Percentiles rank a stretch among this genome's conserved stretches.
These are phyloP conservation scores for Sebastes fasciatus DNA, from an alignment of 2,113 vertebrate species.

Conservation along the genomic window DNA sequence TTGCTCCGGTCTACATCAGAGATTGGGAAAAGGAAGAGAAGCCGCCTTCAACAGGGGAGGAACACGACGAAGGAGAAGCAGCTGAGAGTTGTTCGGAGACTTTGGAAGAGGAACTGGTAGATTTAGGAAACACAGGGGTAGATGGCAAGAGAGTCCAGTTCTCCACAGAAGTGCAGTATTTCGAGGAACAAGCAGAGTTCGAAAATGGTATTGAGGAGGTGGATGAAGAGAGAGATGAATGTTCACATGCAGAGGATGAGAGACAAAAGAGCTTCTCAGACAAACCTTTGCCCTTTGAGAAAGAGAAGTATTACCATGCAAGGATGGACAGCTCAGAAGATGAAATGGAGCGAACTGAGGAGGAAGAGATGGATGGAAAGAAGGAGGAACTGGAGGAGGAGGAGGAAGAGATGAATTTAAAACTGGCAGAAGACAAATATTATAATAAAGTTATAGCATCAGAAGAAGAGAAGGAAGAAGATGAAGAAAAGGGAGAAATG, in stretches of 20 bases:
- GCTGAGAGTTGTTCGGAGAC: neutral
- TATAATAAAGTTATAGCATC: neutral
- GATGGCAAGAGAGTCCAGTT: conserved; percentile 54
- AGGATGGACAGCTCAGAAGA: conserved; percentile 40
- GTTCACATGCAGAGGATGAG: conserved; percentile 1
- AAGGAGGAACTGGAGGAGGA: neutral
- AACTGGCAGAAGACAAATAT: neutral
- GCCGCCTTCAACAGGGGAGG: neutral
- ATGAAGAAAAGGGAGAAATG: neutral
- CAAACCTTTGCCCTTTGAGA: conserved; percentile 20
- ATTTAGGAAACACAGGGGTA: conserved; percentile 1
- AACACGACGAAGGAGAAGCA: neutral
- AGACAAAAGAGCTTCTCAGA: neutral
- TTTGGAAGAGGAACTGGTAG: conserved; percentile 2
- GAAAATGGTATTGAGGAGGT: conserved; percentile 16
- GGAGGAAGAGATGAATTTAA: conserved; percentile 5
- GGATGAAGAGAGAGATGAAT: conserved; percentile 25
- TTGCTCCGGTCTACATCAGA: conserved; percentile 14
- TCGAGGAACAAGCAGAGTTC: conserved; percentile 27
- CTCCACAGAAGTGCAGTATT: conserved; percentile 43
- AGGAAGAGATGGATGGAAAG: neutral
- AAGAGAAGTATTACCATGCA: conserved; percentile 30
- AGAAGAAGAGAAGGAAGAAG: conserved; percentile 7
- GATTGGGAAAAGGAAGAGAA: conserved; percentile 19
- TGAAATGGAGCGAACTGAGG: conserved; percentile 6